Evolutionary conservation across 2,888 invertebrate species (phyloP).

Genomic region (Pollenia amentaria): DNA sequence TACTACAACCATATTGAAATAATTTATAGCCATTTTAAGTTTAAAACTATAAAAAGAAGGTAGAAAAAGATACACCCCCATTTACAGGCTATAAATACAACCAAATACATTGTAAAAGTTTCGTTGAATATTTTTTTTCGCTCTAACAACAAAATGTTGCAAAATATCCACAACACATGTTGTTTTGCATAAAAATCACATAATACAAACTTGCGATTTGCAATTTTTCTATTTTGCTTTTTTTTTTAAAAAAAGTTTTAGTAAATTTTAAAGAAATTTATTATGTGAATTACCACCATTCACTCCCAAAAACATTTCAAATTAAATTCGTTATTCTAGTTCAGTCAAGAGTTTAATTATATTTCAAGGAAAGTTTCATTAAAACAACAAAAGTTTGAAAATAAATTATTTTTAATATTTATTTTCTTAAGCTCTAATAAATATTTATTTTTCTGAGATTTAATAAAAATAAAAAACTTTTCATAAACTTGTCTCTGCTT

Average conservation of each 20-base stretch:
- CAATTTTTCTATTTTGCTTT: not conserved
- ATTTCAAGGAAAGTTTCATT: not conserved
- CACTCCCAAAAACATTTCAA: too few species aligned
- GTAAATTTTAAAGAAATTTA: constrained; percentile 4
- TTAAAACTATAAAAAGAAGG: not conserved
- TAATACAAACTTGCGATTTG: constrained; percentile 32
- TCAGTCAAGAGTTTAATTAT: too few species aligned
- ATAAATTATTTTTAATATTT: constrained; percentile 18
- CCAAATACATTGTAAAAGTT: not conserved
- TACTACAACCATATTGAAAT: constrained; percentile 38
- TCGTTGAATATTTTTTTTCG: not conserved
- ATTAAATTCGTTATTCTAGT: too few species aligned
- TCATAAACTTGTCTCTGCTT: constrained; percentile 4
- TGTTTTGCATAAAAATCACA: constrained; percentile 64
- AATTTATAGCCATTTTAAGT: constrained; percentile 60
- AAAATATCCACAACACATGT: constrained; percentile 52
- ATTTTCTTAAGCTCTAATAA: not conserved
- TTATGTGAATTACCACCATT: not conserved
- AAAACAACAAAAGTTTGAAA: constrained; percentile 14
- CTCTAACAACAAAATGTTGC: constrained; percentile 30
- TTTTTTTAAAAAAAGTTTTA: constrained; percentile 6
- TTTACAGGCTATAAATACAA: not conserved
- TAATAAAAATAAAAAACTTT: not conserved
- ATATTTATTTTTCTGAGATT: constrained; percentile 3
- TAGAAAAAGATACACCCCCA: not conserved